Conservation (phyloP, 2,888 invertebrate genomes). For the Eustalomyia histrio region DNA sequence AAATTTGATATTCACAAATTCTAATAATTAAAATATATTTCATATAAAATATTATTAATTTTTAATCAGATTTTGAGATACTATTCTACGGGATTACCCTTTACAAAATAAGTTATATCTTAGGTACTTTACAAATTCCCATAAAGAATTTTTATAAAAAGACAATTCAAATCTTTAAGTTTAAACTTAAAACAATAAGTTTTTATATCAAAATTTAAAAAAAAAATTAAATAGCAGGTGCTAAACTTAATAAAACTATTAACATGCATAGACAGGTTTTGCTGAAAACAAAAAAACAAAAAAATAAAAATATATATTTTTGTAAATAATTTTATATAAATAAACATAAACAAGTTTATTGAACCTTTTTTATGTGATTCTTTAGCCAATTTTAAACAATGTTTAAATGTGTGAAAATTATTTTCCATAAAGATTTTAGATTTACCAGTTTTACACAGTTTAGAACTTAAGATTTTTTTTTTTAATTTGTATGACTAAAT, state of each 20-base stretch:
- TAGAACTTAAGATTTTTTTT: background rate
- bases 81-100: background rate
- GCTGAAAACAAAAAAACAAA: background rate
- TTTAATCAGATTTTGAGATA: too few species aligned
- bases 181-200: background rate
- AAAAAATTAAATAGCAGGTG: background rate
- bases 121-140: background rate
- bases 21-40: too few species aligned
- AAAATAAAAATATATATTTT: background rate
- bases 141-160: background rate
- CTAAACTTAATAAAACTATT: background rate
- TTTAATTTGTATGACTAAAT: background rate
- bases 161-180: background rate
- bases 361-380: background rate
- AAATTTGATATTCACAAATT: too few species aligned
- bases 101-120: background rate
- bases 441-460: background rate
- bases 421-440: slow-evolving; percentile 1
- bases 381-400: background rate
- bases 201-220: background rate
- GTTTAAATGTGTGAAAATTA: background rate
- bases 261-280: background rate
- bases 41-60: too few species aligned
- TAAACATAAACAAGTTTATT: background rate
- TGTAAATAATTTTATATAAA: background rate